A percentile compares a stretch with the other conserved stretches of the same genome.
Evolutionary conservation across 2,797 vertebrate species (phyloP).

Genomic region (Sphenopsis melanotis): DNA sequence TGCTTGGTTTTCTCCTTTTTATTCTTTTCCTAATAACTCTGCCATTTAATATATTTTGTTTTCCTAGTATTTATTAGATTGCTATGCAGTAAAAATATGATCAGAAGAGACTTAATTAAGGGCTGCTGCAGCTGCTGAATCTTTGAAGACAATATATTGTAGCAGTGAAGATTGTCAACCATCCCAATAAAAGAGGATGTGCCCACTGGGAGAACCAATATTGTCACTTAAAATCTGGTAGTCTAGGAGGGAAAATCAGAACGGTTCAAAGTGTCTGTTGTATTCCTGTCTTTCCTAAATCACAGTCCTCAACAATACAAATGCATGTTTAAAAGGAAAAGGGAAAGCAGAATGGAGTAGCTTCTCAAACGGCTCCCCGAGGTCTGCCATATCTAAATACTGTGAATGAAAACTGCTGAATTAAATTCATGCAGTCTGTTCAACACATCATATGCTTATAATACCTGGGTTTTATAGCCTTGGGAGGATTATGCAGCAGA

Average conservation of each 20-base stretch:
- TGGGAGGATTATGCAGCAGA: background rate
- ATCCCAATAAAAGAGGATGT: background rate
- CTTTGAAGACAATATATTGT: background rate
- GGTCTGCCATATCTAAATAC: background rate
- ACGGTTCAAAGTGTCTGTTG: background rate
- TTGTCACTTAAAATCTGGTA: background rate
- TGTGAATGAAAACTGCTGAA: background rate
- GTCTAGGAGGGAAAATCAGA: background rate
- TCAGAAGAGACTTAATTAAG: background rate
- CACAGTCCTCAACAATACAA: background rate
- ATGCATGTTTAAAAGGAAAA: background rate
- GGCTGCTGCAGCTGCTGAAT: background rate
- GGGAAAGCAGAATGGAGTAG: background rate
- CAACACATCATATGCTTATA: background rate
- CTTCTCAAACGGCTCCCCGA: background rate
- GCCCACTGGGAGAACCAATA: background rate
- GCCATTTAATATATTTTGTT: background rate
- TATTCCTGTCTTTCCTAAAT: background rate
- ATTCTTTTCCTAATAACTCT: background rate
- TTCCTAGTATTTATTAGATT: background rate
- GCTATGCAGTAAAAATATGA: background rate
- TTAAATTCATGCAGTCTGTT: background rate
- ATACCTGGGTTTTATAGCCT: background rate
- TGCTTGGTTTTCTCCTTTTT: background rate
- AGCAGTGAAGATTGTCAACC: background rate